Evolutionary conservation across 2,797 vertebrate species (phyloP).

Genomic region (Smutsia gigantea): DNA sequence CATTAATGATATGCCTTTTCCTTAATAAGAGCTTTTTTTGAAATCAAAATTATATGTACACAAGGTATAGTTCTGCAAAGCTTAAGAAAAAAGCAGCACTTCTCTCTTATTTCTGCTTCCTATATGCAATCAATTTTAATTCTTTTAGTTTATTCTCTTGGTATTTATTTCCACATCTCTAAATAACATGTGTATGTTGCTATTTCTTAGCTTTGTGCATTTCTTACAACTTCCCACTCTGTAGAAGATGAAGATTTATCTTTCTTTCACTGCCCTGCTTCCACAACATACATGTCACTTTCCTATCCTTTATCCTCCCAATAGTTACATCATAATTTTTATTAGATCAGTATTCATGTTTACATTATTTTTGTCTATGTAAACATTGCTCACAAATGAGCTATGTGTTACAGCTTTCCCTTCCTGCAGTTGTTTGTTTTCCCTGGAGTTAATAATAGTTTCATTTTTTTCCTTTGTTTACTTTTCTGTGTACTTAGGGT

Average conservation of each 20-base stretch:
- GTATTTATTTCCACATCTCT: background rate
- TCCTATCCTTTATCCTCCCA: background rate
- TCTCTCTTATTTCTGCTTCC: background rate
- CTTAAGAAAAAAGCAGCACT: background rate
- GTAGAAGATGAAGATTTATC: background rate
- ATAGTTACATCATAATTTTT: background rate
- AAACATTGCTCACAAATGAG: background rate
- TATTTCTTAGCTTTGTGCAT: background rate
- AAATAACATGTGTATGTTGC: background rate
- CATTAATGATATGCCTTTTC: background rate
- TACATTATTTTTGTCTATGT: background rate
- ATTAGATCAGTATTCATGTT: background rate
- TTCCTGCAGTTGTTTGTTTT: background rate
- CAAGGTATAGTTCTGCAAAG: background rate
- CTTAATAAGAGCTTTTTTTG: background rate
- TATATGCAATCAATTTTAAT: background rate
- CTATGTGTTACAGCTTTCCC: background rate
- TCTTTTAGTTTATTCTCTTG: background rate
- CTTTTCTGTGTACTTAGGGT: background rate
- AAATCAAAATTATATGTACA: background rate
- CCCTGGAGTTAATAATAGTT: background rate
- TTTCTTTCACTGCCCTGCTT: background rate
- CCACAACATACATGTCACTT: background rate
- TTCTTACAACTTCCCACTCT: background rate
- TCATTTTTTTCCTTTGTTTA: background rate